Percentiles rank a stretch among this genome's conserved stretches.
Conservation (phyloP, 1,140 invertebrate genomes). For the Liolophura sinensis region DNA sequence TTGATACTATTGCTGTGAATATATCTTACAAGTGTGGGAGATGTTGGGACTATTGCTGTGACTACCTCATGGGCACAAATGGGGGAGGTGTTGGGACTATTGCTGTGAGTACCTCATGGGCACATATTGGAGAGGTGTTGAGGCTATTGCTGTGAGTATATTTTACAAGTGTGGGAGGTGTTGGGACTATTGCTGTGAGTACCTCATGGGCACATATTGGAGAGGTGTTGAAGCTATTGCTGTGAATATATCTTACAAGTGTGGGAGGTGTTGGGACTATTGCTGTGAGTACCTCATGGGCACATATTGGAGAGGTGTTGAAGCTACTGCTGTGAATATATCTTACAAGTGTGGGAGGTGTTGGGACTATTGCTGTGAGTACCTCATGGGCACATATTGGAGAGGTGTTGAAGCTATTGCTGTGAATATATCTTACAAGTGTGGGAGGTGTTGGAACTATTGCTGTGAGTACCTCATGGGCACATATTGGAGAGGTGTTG, state of each 20-base stretch:
- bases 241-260: no score
- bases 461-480: slow-evolving; percentile 35
- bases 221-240: slow-evolving; percentile 80
- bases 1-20: slow-evolving; percentile 80
- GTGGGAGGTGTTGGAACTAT: slow-evolving; percentile 81
- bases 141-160: slow-evolving; percentile 77
- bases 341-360: slow-evolving; percentile 74
- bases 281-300: slow-evolving; percentile 73
- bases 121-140: slow-evolving; percentile 76
- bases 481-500: background rate
- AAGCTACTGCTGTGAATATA: slow-evolving; percentile 77
- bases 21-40: slow-evolving; percentile 73
- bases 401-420: slow-evolving; percentile 80
- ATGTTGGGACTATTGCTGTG: slow-evolving; percentile 79
- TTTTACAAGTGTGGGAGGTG: slow-evolving; percentile 74
- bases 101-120: slow-evolving; percentile 73
- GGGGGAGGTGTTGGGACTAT: slow-evolving; percentile 81
- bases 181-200: slow-evolving; percentile 80
- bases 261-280: slow-evolving; percentile 81
- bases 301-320: slow-evolving; percentile 76
- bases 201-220: slow-evolving; percentile 72
- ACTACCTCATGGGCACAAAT: slow-evolving; percentile 72
- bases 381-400: slow-evolving; percentile 72
- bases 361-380: slow-evolving; percentile 80
- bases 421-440: no score